phyloP scores from a whole-genome alignment of 1,140 invertebrate genomes.

The Drosophila kikkawai region DNA sequence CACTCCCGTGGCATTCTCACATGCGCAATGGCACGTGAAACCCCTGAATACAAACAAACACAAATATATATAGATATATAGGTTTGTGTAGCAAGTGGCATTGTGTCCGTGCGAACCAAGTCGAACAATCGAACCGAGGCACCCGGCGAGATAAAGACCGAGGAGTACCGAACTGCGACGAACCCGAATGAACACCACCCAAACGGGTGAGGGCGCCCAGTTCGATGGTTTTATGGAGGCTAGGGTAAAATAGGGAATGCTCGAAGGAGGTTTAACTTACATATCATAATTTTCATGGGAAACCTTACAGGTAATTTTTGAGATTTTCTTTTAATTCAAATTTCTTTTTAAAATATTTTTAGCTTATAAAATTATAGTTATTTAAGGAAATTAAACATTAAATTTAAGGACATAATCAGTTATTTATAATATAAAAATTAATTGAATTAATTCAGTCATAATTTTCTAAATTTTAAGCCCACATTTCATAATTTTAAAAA shows the following conservation, averaged over 20 bases:
- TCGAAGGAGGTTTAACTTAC: not conserved
- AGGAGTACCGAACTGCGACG: slow-evolving; percentile 41
- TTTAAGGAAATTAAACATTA: too few relatives aligned
- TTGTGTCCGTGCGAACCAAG: slow-evolving; percentile 64
- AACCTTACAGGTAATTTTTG: too few relatives aligned
- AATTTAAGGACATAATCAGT: not conserved
- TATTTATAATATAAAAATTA: too few relatives aligned
- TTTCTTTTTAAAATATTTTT: too few relatives aligned
- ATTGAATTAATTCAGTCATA: too few relatives aligned
- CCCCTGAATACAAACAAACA: slow-evolving; percentile 1
- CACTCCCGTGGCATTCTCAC: slow-evolving; percentile 37
- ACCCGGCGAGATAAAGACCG: slow-evolving; percentile 31
- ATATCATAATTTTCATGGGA: too few relatives aligned
- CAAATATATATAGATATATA: not conserved
- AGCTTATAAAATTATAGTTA: not conserved
- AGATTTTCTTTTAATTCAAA: not conserved
- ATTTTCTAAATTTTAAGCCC: not conserved
- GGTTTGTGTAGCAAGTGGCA: slow-evolving; percentile 29
- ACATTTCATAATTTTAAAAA: fast-evolving
- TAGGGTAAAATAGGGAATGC: slow-evolving; percentile 2
- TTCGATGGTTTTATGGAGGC: slow-evolving; percentile 21
- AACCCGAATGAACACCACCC: slow-evolving; percentile 31
- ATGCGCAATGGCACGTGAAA: slow-evolving; percentile 77
- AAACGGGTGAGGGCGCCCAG: slow-evolving; percentile 16
- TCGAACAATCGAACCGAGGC: slow-evolving; percentile 54